Base-by-base conservation (phyloP, 2,888 invertebrate genomes). In the Perithous albicinctus region DNA sequence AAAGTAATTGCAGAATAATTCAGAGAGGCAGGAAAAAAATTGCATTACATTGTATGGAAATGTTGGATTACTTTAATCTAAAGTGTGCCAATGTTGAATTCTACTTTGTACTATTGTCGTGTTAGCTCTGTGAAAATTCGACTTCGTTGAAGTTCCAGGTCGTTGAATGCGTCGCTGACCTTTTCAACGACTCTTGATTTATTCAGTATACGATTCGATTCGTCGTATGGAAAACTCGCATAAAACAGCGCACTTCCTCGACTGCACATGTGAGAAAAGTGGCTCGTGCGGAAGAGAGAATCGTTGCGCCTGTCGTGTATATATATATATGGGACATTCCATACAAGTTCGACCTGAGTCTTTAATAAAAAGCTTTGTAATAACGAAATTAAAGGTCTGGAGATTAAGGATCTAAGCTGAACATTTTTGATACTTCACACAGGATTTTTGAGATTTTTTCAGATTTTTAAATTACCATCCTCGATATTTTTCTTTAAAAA, bases 201-300 rank as follows among this genome's bases (percentile, higher is more conserved):
- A 56, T 54, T 69, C 54, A 41, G 38, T 46, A 12, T 43, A 18
- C 41, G 2, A 23, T 56, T 56, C 56, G 56, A 56, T 29, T 32
- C 32, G 56, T 15, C 12, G n/a, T n/a, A 4, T n/a, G 18, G 29
- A 29, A 54, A 54, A 29, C n/a, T 26, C n/a, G 29, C 12, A n/a
- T n/a, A 26, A 1, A 23, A 54, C 54, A n/a, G 54, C 29, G 54
- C n/a, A 54, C 54, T 54, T 54, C 54, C 54, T 26, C 5, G 54
- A 54, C 26, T 54, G 54, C 12, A n/a, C 12, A 43, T 43, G 15
- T 6, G n/a, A 20, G 56, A 29, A 15, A 15, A 56, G n/a, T n/a
- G n/a, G 15, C 56, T 69, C 32, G 7, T 51, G 2, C 51, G 56
- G 12, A 56, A 56, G 32, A 6, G 56, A 56, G 32, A 6, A 32